Percentiles rank a stretch among this genome's conserved stretches.
Conservation (phyloP, 2,113 vertebrate genomes). For the Oncorhynchus tshawytscha region DNA sequence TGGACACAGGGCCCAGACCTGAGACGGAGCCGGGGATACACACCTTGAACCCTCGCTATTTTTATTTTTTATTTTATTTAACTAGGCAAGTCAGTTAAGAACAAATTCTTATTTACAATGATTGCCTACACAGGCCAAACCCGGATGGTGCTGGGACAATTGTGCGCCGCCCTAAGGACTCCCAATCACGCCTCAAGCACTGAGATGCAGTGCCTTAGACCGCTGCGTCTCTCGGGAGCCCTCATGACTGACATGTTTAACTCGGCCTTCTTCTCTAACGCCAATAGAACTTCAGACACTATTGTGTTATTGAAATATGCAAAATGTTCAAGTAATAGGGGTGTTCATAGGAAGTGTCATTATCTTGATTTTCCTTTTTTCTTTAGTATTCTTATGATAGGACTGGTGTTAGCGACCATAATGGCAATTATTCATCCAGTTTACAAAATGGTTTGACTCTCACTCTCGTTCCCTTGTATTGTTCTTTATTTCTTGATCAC, state of each 20-base stretch:
- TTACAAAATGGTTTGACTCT: not conserved
- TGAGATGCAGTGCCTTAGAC: too few relatives aligned
- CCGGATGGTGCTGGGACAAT: too few relatives aligned
- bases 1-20: constrained; percentile 5
- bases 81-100: too few relatives aligned
- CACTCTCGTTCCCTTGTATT: not conserved
- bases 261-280: not conserved
- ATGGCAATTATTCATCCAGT: not conserved
- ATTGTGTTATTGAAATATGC: not conserved
- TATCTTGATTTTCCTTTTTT: too few relatives aligned
- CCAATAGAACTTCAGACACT: not conserved
- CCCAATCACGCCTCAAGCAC: too few relatives aligned
- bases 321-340: not conserved
- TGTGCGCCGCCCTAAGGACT: too few relatives aligned
- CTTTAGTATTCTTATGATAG: not conserved
- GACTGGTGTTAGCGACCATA: not conserved
- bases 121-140: too few relatives aligned
- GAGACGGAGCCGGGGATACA: too few relatives aligned
- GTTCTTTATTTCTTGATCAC: not conserved
- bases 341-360: not conserved
- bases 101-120: too few relatives aligned
- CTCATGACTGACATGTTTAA: not conserved
- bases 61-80: too few relatives aligned
- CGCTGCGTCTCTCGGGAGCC: too few relatives aligned
- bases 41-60: too few relatives aligned